phyloP scores from a whole-genome alignment of 2,113 vertebrate genomes.

The Scolopax mira region DNA sequence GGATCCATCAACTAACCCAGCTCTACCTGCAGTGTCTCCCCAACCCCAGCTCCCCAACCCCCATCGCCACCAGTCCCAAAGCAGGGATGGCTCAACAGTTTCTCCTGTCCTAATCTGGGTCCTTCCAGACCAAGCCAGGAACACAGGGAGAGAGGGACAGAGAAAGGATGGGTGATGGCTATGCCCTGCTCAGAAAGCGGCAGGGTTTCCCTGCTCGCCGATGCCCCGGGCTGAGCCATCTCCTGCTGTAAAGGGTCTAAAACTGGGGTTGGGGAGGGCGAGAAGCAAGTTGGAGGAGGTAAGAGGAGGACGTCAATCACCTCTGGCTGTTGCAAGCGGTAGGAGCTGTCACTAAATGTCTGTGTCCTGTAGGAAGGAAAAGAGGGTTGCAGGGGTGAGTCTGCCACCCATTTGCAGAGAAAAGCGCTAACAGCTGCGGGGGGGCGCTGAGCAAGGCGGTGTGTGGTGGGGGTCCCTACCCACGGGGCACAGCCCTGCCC shows the following conservation, averaged over 20 bases:
- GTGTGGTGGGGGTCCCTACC: background rate
- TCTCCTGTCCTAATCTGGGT: background rate
- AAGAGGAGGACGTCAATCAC: background rate
- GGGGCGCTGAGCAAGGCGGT: too few relatives aligned
- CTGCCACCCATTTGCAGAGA: background rate
- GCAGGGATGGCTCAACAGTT: background rate
- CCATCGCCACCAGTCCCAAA: background rate
- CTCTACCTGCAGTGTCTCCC: background rate
- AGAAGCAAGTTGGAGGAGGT: background rate
- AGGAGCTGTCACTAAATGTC: background rate
- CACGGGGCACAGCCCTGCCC: background rate
- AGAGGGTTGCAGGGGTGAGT: background rate
- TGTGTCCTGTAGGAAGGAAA: background rate
- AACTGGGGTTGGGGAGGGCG: background rate
- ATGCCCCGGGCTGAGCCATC: background rate
- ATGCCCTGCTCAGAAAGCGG: fast-evolving
- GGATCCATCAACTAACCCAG: background rate
- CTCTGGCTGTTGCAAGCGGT: background rate
- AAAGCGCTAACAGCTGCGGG: background rate
- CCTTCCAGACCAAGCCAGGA: background rate
- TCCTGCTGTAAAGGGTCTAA: background rate
- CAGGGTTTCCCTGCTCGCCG: background rate
- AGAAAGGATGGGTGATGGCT: background rate
- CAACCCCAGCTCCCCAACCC: too few relatives aligned
- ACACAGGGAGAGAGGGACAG: background rate